These are phyloP conservation scores for Enteromius trimaculatus DNA, from an alignment of 2,797 vertebrate species.

Conservation along the genomic window DNA sequence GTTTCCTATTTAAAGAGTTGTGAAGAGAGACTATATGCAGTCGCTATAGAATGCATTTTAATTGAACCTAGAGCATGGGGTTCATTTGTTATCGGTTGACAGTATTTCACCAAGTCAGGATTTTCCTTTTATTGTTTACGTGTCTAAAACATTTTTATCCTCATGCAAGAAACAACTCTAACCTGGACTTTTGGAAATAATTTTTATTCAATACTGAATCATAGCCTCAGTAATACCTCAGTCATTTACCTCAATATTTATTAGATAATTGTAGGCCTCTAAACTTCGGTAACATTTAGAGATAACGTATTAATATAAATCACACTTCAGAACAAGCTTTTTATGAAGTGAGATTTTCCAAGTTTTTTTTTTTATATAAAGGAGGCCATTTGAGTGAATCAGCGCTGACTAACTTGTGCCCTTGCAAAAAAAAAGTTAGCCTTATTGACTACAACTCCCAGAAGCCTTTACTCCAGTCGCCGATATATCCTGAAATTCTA, in stretches of 20 bases:
- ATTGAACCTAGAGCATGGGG: background rate
- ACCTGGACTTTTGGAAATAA: background rate
- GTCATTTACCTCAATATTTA: background rate
- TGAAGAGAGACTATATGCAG: background rate
- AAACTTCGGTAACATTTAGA: no score
- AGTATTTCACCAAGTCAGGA: background rate
- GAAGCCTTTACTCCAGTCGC: background rate
- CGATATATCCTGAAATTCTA: slow-evolving; percentile 26
- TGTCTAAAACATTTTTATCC: background rate
- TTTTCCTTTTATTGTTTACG: background rate
- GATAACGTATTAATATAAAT: background rate
- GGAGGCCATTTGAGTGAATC: background rate
- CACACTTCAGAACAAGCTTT: background rate
- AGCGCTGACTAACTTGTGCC: background rate
- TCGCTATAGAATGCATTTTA: background rate
- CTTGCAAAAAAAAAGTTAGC: no score
- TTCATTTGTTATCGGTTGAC: background rate
- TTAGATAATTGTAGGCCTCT: background rate
- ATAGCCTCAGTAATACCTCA: background rate
- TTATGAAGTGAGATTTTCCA: no score
- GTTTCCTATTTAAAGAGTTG: background rate
- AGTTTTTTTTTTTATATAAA: background rate
- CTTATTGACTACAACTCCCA: slow-evolving; percentile 56
- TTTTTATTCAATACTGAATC: background rate
- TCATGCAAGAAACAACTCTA: background rate